Evolutionary conservation across 2,113 vertebrate genomes (phyloP).

Genomic region (Piaya cayana): DNA sequence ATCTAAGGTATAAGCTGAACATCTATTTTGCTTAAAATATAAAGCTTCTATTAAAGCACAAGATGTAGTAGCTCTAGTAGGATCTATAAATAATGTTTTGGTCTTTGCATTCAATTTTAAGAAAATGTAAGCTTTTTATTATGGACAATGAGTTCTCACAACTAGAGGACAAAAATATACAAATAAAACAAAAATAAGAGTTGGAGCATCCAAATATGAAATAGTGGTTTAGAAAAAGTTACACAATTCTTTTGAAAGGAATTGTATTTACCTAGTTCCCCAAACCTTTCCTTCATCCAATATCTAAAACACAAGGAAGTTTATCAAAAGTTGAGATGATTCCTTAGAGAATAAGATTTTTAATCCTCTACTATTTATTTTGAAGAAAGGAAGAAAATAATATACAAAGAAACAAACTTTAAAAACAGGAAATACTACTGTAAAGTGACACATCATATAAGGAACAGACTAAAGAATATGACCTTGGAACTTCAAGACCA

Average conservation of each 20-base stretch:
- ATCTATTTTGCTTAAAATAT: neutral
- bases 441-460: neutral
- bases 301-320: neutral
- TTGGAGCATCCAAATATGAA: neutral
- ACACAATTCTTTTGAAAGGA: neutral
- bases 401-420: neutral
- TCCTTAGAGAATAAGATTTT: neutral
- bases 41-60: neutral
- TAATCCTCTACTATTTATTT: accelerated
- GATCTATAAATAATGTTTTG: neutral
- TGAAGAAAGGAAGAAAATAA: neutral
- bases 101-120: neutral
- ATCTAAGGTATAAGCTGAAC: neutral
- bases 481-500: neutral
- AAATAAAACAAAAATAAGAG: neutral
- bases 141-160: neutral
- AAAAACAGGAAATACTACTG: neutral
- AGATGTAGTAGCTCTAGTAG: neutral
- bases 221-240: neutral
- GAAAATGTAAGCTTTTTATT: neutral
- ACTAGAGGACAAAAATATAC: neutral
- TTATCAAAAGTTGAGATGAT: neutral
- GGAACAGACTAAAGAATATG: neutral
- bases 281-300: neutral
- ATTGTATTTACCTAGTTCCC: neutral